phyloP scores from a whole-genome alignment of 2,888 invertebrate species.

The Brachyopa scutellaris region DNA sequence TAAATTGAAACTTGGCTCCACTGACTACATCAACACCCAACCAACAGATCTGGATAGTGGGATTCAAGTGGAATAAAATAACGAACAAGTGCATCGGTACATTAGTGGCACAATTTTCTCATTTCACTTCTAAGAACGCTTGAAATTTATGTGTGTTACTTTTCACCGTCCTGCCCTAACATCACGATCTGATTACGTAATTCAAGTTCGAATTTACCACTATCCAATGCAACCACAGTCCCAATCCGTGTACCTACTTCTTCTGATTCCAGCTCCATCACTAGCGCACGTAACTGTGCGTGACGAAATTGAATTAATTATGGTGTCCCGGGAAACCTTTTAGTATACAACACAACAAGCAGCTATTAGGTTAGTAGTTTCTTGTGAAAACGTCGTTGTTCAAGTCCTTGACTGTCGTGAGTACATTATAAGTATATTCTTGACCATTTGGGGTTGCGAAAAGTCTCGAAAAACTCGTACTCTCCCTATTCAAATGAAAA shows the following conservation, averaged over 20 bases:
- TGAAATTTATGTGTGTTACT: background rate
- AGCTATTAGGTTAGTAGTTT: background rate
- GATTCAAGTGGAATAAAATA: no score
- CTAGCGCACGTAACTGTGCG: slow-evolving; percentile 46
- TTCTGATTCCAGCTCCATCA: slow-evolving; percentile 7
- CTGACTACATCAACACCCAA: no score
- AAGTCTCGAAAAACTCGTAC: background rate
- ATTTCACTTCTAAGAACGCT: background rate
- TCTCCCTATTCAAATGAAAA: background rate
- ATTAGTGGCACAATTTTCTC: slow-evolving; percentile 13
- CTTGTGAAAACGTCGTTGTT: background rate
- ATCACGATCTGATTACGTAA: slow-evolving; percentile 47
- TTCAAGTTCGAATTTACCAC: slow-evolving; percentile 43
- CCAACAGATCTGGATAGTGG: no score
- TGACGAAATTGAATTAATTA: slow-evolving; percentile 60
- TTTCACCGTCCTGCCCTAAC: slow-evolving; percentile 34
- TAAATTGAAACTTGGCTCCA: no score
- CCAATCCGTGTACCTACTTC: slow-evolving; percentile 14
- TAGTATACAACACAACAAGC: slow-evolving; percentile 17
- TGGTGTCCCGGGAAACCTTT: slow-evolving; percentile 25
- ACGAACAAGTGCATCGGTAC: background rate
- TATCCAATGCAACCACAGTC: slow-evolving; percentile 23
- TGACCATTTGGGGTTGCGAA: background rate
- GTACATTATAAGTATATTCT: no score
- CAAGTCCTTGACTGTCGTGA: slow-evolving; percentile 3